Evolutionary conservation across 2,113 vertebrate species (phyloP), one percentile per base, ranked within the genome.

Genomic region (Pao palembangensis): DNA sequence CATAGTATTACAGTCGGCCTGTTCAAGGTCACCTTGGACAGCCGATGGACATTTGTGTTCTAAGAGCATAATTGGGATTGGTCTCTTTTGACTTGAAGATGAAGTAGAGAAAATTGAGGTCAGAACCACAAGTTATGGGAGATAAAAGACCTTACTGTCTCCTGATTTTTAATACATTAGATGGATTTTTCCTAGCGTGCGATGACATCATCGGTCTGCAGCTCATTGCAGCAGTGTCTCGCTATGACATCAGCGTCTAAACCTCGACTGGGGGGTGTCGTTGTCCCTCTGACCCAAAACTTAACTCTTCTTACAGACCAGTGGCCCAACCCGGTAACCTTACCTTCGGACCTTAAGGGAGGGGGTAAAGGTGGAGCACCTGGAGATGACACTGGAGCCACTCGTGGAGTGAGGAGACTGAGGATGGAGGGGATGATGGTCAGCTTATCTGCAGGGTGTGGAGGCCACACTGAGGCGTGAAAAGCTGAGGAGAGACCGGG

Each of bases 381-480:
- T 20, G 58, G 50, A 51, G 61, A 55, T 14, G 44, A 72, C 61
- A 69, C 58, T 41, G 18, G 47, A 71, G 50, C 23, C 49, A 66
- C 65, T 61, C 59, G 61, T 57, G 18, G 61, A 67, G 54, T 56
- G 58, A 67, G 58, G 14, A 47, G 17, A 2, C 5, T 15, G 44
- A 47, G 44, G 44, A 58, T 44, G 61, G 55, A 23, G 41, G 53
- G 21, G 25, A 55, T 16, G 1, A 53, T 52, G 50, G 55, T 61
- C 52, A 49, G 46, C 12, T 77, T 71, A 82, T 82, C 73, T 81
- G 28, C 44, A 14, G 64, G 53, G 43, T 46, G 47, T n/a, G 64
- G 80, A 75, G 60, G 51, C 15, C 42, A 78, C 60, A 82, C 64
- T 19, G 55, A 75, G 68, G 85, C 89, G 89, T 85, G 82, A 91